Evolutionary conservation across 2,113 vertebrate species (phyloP), one percentile per base, ranked within the genome.

Genomic region (Girardinichthys multiradiatus): DNA sequence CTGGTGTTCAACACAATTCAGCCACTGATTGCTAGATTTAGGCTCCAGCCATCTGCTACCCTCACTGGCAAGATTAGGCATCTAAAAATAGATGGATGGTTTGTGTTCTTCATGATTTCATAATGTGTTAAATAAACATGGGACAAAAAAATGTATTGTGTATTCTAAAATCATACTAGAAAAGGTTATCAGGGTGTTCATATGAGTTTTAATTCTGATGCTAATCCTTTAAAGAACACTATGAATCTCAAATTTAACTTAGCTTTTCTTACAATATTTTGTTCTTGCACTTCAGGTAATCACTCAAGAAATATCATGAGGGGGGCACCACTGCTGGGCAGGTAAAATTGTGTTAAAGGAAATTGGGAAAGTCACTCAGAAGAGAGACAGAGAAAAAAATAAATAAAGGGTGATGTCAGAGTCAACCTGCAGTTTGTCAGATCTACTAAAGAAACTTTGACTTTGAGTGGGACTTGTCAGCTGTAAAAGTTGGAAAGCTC

Each of bases 381-480:
- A 21, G 17, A 4, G 15, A 48, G 45, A 48, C 4, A 21, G 24
- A 17, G 42, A 54, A 17, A 54, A 17, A 54, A 8, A 54, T 31
- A 39, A 64, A 73, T 57, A 61, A 65, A 59, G 59, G 29, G 33
- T 57, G 28, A 76, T 45, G 28, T 12, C 42, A 27, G 48, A 54
- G 64, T 60, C 72, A 66, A 58, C 63, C 72, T 17, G n/a, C 42
- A 54, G 54, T 15, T 37, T 68, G 64, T 67, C 65, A 75, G 28
- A 35, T 54, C 62, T 26, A 51, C 30, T 60, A 39, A 48, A 57
- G 39, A 65, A 70, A 39, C 54, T 37, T 64, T 28, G 1, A 70
- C 54, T 60, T 60, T 61, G 64, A 28, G 61, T 70, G 31, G 33
- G 72, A 70, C 48, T 65, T 65, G 61, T 60, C 42, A 54, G 70